Conservation (phyloP, 1,140 invertebrate genomes). For the Probaryconus sp. region DNA sequence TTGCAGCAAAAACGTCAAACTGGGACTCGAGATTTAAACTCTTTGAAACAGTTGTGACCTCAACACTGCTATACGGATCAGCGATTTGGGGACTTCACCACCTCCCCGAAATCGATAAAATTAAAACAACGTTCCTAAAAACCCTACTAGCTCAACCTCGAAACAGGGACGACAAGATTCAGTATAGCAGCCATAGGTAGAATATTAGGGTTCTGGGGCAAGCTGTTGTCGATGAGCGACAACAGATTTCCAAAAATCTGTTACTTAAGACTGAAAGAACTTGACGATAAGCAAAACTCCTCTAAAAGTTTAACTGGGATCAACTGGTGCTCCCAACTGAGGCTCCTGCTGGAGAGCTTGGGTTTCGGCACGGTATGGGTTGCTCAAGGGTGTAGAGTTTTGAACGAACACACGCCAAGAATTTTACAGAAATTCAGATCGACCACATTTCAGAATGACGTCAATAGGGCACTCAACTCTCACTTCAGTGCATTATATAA, state of each 20-base stretch:
- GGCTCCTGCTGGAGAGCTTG: too few species aligned
- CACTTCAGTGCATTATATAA: too few species aligned
- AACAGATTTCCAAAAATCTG: slow-evolving; percentile 4
- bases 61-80: slow-evolving; percentile 32
- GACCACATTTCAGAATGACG: too few species aligned
- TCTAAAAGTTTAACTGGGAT: too few species aligned
- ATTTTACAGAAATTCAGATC: too few species aligned
- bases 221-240: background rate
- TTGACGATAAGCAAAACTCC: too few species aligned
- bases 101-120: slow-evolving; percentile 20
- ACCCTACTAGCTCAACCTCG: slow-evolving; percentile 22
- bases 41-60: slow-evolving; percentile 27
- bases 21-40: slow-evolving; percentile 25
- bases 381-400: too few species aligned
- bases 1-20: slow-evolving; percentile 14
- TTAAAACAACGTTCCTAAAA: slow-evolving; percentile 31
- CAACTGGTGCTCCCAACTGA: too few species aligned
- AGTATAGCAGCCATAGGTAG: background rate
- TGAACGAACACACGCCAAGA: too few species aligned
- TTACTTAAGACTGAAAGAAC: background rate
- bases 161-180: slow-evolving; percentile 7
- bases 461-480: too few species aligned
- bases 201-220: background rate
- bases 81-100: slow-evolving; percentile 39
- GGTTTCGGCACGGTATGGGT: too few species aligned